Conservation (phyloP, 2,113 vertebrate species). For the Actenoides lindsayi region DNA sequence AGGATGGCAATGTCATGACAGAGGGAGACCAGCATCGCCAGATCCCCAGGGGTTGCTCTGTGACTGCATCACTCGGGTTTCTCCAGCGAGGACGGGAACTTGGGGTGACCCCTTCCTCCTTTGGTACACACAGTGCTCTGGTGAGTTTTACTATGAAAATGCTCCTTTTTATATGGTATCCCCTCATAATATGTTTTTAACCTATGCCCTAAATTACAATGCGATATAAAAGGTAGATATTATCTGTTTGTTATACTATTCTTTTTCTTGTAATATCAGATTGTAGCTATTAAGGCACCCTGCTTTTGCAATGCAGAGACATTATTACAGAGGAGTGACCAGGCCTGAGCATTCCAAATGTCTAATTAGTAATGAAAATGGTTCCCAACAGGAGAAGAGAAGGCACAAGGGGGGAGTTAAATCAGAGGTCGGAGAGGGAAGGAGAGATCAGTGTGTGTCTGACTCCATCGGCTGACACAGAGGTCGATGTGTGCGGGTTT, state of each 20-base stretch:
- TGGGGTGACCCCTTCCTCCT: not conserved
- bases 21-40: not conserved
- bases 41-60: not conserved
- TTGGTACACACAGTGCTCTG: not conserved
- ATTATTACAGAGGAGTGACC: not conserved
- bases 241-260: not conserved
- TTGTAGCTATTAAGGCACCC: not conserved
- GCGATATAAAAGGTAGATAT: not conserved
- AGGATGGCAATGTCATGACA: accelerated
- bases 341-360: not conserved
- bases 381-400: not conserved
- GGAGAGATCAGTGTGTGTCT: no score
- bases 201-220: not conserved
- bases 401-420: not conserved
- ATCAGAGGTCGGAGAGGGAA: not conserved
- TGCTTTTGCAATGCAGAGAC: constrained; percentile 17
- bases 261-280: not conserved
- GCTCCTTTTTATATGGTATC: not conserved
- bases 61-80: not conserved
- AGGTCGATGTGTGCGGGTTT: not conserved
- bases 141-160: not conserved
- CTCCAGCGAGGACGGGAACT: not conserved
- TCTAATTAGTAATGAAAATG: not conserved
- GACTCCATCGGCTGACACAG: not conserved
- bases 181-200: not conserved